Base-by-base conservation (phyloP, 1,140 invertebrate genomes). In the Caenorhabditis briggsae region DNA sequence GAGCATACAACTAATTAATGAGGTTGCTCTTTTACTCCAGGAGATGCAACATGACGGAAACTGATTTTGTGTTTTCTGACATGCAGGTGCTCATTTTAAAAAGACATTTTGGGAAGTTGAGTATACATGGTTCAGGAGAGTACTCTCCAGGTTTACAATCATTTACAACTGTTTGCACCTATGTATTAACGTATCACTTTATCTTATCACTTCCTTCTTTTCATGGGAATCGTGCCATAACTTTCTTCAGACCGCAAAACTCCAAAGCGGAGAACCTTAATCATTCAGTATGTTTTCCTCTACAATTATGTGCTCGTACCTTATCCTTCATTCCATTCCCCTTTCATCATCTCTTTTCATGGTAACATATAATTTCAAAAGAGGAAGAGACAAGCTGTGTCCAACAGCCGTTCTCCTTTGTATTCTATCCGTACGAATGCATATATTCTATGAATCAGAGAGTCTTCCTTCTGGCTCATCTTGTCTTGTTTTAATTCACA, bases 1-100 rank as follows among this genome's bases (percentile, higher is more conserved):
- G 70, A 78, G 70, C 70, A 78, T 78, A 78, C 70, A 78, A 78
- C 70, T 78, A 78, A 78, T 78, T 78, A 78, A 78, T 78, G 70
- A 50, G 70, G 46, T 50, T 33, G 33, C 46, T 70, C 41, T 41
- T 70, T 70, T 46, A 23, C 33, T 64, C 33, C n/a, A 7, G 33
- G 12, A 70, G 20, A 70, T 70, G 64, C 20, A 70, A 70, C 64
- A 70, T 78, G 12, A 11, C 46, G 61, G 23, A 58, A 46, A 46
- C 41, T 14, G 65, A 74, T 46, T 16, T 46, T 41, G 1, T 46
- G 23, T 7, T 78, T 50, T 48, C 50, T 20, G 43, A 20, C 25
- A 78, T 78, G 25, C 46, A 50, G 16, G 46, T 50, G 43, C 33
- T 20, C 46, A 23, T 78, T 50, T 50, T 78, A 50, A 78, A 23